These are phyloP conservation scores for Sinocyclocheilus rhinocerous DNA, from an alignment of 2,113 vertebrate species.

Conservation along the genomic window DNA sequence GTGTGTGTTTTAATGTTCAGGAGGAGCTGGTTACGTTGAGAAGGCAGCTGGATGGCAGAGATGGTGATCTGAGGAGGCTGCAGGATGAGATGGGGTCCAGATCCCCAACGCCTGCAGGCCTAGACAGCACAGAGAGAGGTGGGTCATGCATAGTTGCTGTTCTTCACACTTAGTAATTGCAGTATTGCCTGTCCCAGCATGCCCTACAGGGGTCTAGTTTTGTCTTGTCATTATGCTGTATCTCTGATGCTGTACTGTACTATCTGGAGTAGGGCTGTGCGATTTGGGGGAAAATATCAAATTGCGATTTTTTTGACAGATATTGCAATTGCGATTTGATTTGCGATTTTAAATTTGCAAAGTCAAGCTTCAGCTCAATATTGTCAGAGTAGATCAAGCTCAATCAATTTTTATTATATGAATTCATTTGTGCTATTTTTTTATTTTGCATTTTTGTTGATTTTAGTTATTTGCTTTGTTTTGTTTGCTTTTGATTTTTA, in stretches of 20 bases:
- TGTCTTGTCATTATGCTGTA: slow-evolving; percentile 7
- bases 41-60: slow-evolving; percentile 88
- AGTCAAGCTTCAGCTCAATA: too few relatives aligned
- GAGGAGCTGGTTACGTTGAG: slow-evolving; percentile 87
- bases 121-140: slow-evolving; percentile 86
- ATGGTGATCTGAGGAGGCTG: slow-evolving; percentile 83
- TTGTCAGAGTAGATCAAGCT: neutral
- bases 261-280: too few relatives aligned
- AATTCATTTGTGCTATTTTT: neutral
- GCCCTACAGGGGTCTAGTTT: slow-evolving; percentile 11
- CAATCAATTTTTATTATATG: neutral
- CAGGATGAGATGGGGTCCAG: slow-evolving; percentile 84
- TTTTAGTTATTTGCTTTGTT: too few relatives aligned
- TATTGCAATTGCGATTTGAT: too few relatives aligned
- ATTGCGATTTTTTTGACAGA: too few relatives aligned
- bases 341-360: too few relatives aligned
- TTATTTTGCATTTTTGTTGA: neutral
- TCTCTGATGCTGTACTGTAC: neutral
- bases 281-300: too few relatives aligned
- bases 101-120: slow-evolving; percentile 69
- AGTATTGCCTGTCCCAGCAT: slow-evolving; percentile 29
- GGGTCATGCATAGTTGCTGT: slow-evolving; percentile 22
- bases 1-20: slow-evolving; percentile 68
- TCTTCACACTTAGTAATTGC: neutral
- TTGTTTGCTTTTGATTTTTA: too few relatives aligned